Evolutionary conservation across 2,113 vertebrate genomes (phyloP), one percentile per base, ranked within the genome.

Genomic region (Syngnathoides biaculeatus): DNA sequence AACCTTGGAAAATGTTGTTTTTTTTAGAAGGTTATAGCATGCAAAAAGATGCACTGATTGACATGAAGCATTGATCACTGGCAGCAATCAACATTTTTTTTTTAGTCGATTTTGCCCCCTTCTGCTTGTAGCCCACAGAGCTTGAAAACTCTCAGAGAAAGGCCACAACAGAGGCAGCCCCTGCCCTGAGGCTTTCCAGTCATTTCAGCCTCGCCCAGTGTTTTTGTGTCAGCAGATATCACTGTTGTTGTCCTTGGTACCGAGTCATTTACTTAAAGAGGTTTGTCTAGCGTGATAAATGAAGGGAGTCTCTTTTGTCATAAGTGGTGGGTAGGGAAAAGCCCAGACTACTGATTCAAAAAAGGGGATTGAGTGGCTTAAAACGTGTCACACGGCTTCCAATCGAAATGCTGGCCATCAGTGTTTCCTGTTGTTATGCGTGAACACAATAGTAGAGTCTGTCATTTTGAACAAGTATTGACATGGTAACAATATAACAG

Each of bases 251-350:
- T 87, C 84, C 79, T 77, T 63, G 64, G 64, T 75, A 61, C 63
- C 0, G 79, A 77, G 71, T 89, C 89, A 90, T 91, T 89, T 89
- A 90, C 84, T 84, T 86, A 89, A 87, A 87, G 77, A 82, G 86
- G 68, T 86, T 85, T 78, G 68, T 87, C 71, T 87, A 87, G 81
- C 78, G 76, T 88, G 85, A 86, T 88, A 71, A 71, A 86, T 89
- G 86, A 77, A 80, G 82, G 79, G 79, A 73, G 73, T 67, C 38
- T 82, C 78, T 86, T 62, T 90, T 89, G 80, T 88, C 80, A 59
- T 8, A 1, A 56, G 64, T 59, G 79, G 64, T 22, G 50, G 65
- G 63, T 38, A 42, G 19, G 50, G 71, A 78, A 74, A 79, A 81
- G 59, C 73, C 66, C 71, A 52, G 72, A 84, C 77, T 75, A 74